Base-by-base conservation (phyloP, 2,888 invertebrate species). In the Hesperia comma region DNA sequence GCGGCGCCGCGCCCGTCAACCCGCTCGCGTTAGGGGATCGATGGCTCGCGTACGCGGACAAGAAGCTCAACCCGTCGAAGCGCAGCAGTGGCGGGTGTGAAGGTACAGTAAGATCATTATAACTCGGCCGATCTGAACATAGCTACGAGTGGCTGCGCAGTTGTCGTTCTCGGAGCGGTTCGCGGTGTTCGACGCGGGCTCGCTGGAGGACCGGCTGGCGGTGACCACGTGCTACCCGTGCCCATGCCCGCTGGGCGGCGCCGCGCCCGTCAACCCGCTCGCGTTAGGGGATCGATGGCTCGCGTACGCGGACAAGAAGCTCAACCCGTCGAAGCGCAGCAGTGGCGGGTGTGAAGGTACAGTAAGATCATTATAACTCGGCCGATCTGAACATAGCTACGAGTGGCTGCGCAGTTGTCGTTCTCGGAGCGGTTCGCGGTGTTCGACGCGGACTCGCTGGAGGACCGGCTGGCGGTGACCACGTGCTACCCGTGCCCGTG, bases 341-440 rank as follows among this genome's bases (percentile, higher is more conserved):
- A 95, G 95, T 69, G 97, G 97, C 1, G 97, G 97, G 1, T 96
- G 96, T 85, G 96, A 96, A 87, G 95, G 95, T 86, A 41, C 1
- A 41, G 6, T 41, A 2, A 26, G 3, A 26, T 26, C 26, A 26
- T 26, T 26, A n/a, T n/a, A n/a, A n/a, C n/a, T n/a, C n/a, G n/a
- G n/a, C n/a, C n/a, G n/a, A n/a, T n/a, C n/a, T n/a, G n/a, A n/a
- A n/a, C n/a, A n/a, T n/a, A n/a, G n/a, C n/a, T n/a, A n/a, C n/a
- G n/a, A n/a, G n/a, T n/a, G n/a, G n/a, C n/a, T n/a, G n/a, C n/a
- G n/a, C n/a, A n/a, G n/a, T n/a, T 98, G 2, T 96, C 97, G 0
- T 98, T 99, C 87, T 94, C 96, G 58, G 98, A 98, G 88, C 95
- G 96, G 69, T 96, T 99, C 74, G 97, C 98, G 0, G 96, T 98